Base-by-base conservation (phyloP, 2,888 invertebrate species). In the Dasypogon diadema region DNA sequence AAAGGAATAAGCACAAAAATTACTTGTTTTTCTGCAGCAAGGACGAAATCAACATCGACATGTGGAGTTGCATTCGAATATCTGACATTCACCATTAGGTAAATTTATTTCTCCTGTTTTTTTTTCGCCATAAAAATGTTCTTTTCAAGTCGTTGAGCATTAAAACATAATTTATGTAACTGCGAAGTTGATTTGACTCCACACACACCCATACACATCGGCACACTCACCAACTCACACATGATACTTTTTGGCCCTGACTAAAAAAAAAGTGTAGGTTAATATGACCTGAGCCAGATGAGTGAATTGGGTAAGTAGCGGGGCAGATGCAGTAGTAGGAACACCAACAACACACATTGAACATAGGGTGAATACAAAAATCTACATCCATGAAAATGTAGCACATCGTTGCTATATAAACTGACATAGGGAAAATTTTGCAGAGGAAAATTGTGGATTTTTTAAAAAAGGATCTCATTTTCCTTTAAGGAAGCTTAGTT, bases 141-240 rank as follows among this genome's bases (percentile, higher is more conserved):
- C 60, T 37, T 60, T 60, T 60, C 60, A 60, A 60, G 34, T 60
- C 60, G 60, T 37, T 60, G 60, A 60, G 60, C 60, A 60, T 60
- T 60, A 60, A 60, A 60, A 60, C 60, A 60, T 60, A 60, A 60
- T 60, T 60, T 60, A 60, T 60, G 60, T 60, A 60, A 60, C 60
- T 34, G 18, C 16, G 18, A 21, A 60, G 60, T 37, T 34, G 60
- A 60, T 60, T 60, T 60, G 60, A 60, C 18, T 60, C 60, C 37
- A 60, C 37, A 37, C 37, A 14, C 12, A 37, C n/a, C 8, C 8
- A 42, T 0, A 42, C 0, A 42, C n/a, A 42, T n/a, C 34, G 34
- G 6, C 2, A 42, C 42, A 42, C n/a, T 6, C 2, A 3, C 34
- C 34, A 42, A 42, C 2, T 26, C 58, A 58, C 26, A 26, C 58